Conservation (phyloP, 2,113 vertebrate genomes). For the Spilogale gracilis region DNA sequence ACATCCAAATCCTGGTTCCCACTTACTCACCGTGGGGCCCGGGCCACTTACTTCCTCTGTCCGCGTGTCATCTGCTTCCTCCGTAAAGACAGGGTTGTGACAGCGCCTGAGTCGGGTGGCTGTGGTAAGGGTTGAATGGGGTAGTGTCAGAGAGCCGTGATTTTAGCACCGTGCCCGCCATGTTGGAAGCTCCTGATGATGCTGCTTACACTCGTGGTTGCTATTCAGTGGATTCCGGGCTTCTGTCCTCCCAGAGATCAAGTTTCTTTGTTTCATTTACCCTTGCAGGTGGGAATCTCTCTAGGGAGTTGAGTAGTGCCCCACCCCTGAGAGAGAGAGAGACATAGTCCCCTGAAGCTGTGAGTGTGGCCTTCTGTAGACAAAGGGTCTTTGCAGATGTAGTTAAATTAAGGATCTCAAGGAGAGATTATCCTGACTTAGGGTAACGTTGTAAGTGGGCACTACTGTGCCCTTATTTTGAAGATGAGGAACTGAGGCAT, state of each 20-base stretch:
- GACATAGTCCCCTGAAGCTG: background rate
- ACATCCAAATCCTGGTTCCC: background rate
- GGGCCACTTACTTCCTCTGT: background rate
- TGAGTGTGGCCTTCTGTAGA: background rate
- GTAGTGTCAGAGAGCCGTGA: background rate
- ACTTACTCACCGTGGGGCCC: background rate
- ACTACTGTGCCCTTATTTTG: fast-evolving
- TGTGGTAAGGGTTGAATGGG: background rate
- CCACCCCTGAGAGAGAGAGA: background rate
- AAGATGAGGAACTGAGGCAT: background rate
- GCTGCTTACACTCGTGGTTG: fast-evolving
- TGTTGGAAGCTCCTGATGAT: fast-evolving
- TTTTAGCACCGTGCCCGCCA: fast-evolving
- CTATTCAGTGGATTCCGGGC: background rate
- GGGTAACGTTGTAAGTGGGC: background rate
- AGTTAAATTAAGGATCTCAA: background rate
- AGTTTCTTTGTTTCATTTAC: background rate
- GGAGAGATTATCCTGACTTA: background rate
- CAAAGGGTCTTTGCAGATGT: background rate
- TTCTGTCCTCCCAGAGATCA: background rate
- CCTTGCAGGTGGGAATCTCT: background rate
- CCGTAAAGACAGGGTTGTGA: background rate
- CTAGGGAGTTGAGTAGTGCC: background rate
- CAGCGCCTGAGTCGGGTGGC: fast-evolving
- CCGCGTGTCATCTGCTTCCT: background rate